Conservation (phyloP, 2,113 vertebrate species). For the Microtus richardsoni region DNA sequence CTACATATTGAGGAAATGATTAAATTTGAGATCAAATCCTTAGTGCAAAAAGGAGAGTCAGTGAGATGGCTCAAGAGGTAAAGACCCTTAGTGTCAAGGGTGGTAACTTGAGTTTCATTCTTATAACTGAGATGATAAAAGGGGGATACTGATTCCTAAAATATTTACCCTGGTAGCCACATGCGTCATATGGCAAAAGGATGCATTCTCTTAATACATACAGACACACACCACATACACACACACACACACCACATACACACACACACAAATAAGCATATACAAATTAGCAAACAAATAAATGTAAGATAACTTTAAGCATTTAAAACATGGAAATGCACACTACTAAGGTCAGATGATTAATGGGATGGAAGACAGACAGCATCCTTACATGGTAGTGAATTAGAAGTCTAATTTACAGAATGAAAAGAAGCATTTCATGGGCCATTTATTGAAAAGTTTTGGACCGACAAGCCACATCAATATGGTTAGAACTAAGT, state of each 20-base stretch:
- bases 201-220: neutral
- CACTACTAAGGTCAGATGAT: neutral
- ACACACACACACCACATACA: neutral
- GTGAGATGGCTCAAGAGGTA: neutral
- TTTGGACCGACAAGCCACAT: neutral
- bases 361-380: neutral
- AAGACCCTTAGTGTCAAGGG: neutral
- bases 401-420: conserved; percentile 23
- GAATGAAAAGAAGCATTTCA: neutral
- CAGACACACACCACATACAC: neutral
- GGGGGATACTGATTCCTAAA: neutral
- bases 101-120: too few relatives aligned
- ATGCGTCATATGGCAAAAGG: neutral
- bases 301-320: neutral
- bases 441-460: neutral
- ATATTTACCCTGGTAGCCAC: neutral
- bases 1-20: neutral
- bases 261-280: neutral
- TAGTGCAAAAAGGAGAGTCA: neutral
- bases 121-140: neutral
- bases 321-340: neutral
- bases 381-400: neutral
- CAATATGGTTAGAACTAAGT: conserved; percentile 23
- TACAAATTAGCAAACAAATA: neutral
- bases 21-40: neutral